phyloP scores from a whole-genome alignment of 2,888 invertebrate genomes.

The Scotopteryx bipunctaria region DNA sequence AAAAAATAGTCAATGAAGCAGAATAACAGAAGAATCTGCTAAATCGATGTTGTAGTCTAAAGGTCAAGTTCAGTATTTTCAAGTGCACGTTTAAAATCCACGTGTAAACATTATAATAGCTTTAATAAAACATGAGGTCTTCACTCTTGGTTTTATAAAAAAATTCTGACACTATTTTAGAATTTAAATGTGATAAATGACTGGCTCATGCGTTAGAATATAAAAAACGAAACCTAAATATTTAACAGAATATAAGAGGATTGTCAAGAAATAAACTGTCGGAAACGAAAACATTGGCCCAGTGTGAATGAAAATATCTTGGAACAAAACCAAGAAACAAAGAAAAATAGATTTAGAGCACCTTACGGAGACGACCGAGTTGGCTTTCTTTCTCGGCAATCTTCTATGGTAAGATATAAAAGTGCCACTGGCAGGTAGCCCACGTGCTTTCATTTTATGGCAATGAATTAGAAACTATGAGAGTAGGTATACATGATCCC shows the following conservation, averaged over 20 bases:
- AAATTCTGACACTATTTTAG: too few species aligned
- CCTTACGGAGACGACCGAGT: constrained; percentile 29
- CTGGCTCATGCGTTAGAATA: background rate
- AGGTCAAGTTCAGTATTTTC: constrained; percentile 16
- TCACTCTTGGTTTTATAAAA: too few species aligned
- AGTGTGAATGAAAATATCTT: constrained; percentile 27
- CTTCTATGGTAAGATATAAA: constrained; percentile 18
- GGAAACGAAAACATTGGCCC: constrained; percentile 24
- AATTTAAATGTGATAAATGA: too few species aligned
- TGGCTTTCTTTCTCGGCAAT: constrained; percentile 18
- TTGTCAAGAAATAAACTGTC: constrained; percentile 15
- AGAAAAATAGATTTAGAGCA: constrained; percentile 32
- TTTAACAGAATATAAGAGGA: constrained; percentile 5
- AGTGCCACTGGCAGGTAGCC: constrained; percentile 18
- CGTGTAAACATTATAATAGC: constrained; percentile 6
- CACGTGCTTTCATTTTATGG: background rate
- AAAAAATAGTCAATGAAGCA: background rate
- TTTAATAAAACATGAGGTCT: too few species aligned
- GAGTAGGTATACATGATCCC: too few species aligned
- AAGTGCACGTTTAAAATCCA: constrained; percentile 3
- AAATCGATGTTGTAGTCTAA: background rate
- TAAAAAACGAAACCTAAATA: constrained; percentile 1
- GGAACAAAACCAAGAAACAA: constrained; percentile 36
- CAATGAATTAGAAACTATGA: too few species aligned
- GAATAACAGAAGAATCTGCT: background rate